These are phyloP conservation scores for Emys orbicularis DNA, from an alignment of 2,797 vertebrate genomes.

Conservation along the genomic window DNA sequence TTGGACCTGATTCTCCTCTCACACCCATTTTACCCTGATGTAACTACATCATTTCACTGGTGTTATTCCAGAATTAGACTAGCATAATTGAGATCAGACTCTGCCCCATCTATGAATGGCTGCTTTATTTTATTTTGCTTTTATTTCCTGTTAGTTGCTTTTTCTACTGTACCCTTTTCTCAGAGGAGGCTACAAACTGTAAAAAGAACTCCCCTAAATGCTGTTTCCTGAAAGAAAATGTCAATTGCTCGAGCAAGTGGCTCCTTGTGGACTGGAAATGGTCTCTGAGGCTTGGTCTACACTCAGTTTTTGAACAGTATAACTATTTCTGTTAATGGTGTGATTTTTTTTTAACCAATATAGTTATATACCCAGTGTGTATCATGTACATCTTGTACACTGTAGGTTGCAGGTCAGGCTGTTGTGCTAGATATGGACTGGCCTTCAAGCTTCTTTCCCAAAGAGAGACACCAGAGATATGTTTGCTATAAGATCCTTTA, in stretches of 20 bases:
- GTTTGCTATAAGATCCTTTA: no score
- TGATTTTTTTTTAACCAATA: background rate
- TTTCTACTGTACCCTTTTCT: background rate
- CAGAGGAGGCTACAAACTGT: background rate
- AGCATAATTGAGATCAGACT: background rate
- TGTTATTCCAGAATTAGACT: background rate
- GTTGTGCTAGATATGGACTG: no score
- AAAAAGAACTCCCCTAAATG: background rate
- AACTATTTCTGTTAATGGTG: background rate
- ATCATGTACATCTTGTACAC: no score
- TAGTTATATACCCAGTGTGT: background rate
- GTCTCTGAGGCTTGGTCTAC: background rate
- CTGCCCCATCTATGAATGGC: background rate
- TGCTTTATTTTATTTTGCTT: background rate
- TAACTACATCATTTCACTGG: background rate
- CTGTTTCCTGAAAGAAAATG: background rate
- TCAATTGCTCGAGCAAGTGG: no score
- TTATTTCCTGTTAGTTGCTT: background rate
- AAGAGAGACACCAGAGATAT: no score
- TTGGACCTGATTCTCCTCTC: background rate
- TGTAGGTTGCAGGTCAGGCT: no score
- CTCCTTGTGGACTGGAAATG: background rate
- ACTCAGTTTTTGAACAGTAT: background rate
- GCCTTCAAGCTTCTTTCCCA: no score
- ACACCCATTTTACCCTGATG: background rate